Conservation (phyloP, 2,888 invertebrate species). For the Zygogramma bicolorata region DNA sequence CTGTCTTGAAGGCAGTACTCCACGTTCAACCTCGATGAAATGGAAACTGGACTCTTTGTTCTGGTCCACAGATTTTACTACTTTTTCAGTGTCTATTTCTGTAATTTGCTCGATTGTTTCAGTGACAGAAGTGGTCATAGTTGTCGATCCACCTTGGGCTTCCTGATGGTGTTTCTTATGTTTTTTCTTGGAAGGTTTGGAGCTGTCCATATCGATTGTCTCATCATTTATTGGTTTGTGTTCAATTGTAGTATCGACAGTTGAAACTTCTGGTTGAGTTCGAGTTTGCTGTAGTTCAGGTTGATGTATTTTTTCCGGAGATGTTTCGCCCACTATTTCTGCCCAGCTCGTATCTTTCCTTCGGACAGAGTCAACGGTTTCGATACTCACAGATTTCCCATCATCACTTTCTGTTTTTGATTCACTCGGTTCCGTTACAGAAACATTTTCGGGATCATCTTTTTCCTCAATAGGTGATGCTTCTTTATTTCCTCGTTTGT, state of each 20-base stretch:
- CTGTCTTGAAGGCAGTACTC: slow-evolving; percentile 13
- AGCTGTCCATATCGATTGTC: neutral
- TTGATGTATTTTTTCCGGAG: neutral
- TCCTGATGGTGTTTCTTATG: slow-evolving; percentile 5
- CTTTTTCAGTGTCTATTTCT: neutral
- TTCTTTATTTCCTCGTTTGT: slow-evolving; percentile 4
- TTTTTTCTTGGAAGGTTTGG: slow-evolving; percentile 31
- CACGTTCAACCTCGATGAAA: slow-evolving; percentile 15
- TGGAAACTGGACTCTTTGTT: neutral
- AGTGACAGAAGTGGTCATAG: neutral
- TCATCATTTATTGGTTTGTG: neutral
- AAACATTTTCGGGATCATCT: neutral
- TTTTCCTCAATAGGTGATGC: neutral
- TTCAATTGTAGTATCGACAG: neutral
- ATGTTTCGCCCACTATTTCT: neutral
- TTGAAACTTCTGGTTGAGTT: neutral
- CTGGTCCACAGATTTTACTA: neutral
- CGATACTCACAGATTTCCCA: neutral
- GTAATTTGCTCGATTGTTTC: neutral
- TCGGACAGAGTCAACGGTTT: neutral
- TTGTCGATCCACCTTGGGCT: neutral
- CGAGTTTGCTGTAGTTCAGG: neutral
- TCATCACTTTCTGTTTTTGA: neutral
- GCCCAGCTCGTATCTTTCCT: neutral
- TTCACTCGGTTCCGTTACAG: neutral